phyloP scores from a whole-genome alignment of 1,140 invertebrate species.

The Cyphomyrmex costatus region DNA sequence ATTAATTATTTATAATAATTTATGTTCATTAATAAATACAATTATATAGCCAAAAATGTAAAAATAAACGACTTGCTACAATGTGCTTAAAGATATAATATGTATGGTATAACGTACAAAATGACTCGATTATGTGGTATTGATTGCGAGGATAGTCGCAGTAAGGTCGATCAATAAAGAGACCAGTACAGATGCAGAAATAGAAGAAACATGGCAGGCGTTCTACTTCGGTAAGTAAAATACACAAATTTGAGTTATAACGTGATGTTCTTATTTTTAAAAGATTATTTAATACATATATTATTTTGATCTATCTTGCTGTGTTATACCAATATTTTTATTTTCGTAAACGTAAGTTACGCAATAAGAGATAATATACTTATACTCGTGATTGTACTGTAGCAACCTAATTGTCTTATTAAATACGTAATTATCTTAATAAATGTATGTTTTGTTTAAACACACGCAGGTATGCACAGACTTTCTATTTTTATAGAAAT shows the following conservation, averaged over 20 bases:
- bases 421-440: neutral
- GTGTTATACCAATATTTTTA: neutral
- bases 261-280: neutral
- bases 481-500: neutral
- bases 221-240: constrained; percentile 81
- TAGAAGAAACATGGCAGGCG: constrained; percentile 80
- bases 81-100: neutral
- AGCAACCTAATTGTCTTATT: neutral
- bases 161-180: constrained; percentile 82
- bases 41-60: neutral
- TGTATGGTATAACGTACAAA: constrained; percentile 5
- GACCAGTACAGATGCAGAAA: constrained; percentile 67
- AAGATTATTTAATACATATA: constrained; percentile 2
- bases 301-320: neutral
- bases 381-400: neutral
- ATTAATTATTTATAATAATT: constrained; percentile 20
- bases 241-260: neutral
- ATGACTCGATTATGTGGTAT: constrained; percentile 63
- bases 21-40: neutral
- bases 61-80: neutral
- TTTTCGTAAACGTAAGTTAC: neutral
- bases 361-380: neutral
- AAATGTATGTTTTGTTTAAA: neutral
- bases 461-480: neutral
- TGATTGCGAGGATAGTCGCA: constrained; percentile 58